phyloP scores from a whole-genome alignment of 1,140 invertebrate species.

The Ctenoplectra terminalis region DNA sequence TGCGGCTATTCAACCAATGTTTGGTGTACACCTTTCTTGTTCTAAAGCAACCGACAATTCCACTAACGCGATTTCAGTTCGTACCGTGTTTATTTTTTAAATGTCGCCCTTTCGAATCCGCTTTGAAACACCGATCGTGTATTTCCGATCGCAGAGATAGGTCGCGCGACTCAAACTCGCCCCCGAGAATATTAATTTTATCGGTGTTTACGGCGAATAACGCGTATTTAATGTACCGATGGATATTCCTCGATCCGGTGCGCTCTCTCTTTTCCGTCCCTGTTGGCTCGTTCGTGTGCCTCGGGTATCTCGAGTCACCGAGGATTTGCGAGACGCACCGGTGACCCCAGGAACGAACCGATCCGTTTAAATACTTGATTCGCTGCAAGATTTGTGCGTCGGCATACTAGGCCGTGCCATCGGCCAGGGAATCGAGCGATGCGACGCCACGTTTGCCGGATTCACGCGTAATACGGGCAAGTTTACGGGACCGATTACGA shows the following conservation, averaged over 20 bases:
- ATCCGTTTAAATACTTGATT: constrained; percentile 58
- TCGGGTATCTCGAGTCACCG: neutral
- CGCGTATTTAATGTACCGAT: constrained; percentile 33
- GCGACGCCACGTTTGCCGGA: constrained; percentile 16
- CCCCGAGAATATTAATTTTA: constrained; percentile 38
- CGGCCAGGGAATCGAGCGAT: neutral
- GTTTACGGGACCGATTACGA: constrained; percentile 9
- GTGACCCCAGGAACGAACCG: constrained; percentile 52
- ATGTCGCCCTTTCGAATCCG: accelerated
- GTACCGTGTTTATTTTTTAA: neutral
- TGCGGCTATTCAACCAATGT: neutral
- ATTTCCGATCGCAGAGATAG: too few relatives aligned
- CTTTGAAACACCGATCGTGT: neutral
- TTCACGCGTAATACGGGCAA: constrained; percentile 42
- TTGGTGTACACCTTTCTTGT: neutral
- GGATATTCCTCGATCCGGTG: constrained; percentile 6
- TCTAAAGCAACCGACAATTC: neutral
- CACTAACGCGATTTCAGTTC: neutral
- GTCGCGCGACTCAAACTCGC: too few relatives aligned
- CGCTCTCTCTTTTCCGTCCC: too few relatives aligned
- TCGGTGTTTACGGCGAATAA: neutral
- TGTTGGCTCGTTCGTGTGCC: neutral
- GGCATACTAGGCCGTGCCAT: constrained; percentile 49
- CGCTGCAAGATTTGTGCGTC: constrained; percentile 53
- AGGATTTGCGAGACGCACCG: constrained; percentile 55